Percentiles rank a stretch among this genome's conserved stretches.
Evolutionary conservation across 2,888 invertebrate genomes (phyloP).

Genomic region (Orgyia antiqua): DNA sequence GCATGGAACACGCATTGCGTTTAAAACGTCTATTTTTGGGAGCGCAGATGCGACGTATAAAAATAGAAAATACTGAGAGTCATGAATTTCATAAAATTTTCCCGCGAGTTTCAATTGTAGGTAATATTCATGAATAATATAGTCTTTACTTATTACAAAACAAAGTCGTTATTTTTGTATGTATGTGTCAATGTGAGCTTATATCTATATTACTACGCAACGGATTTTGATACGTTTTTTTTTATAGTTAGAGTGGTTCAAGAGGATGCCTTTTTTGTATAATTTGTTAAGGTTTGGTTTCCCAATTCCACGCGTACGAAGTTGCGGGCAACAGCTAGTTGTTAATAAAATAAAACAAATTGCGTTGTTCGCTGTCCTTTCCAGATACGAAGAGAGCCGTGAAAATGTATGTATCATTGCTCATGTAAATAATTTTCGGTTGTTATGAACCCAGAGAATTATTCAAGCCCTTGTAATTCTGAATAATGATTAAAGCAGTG

Average conservation of each 20-base stretch:
- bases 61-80: slow-evolving; percentile 56
- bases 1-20: slow-evolving; percentile 34
- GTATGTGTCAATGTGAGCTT: too few species aligned
- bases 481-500: slow-evolving; percentile 5
- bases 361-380: slow-evolving; percentile 4
- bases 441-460: slow-evolving; percentile 7
- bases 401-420: slow-evolving; percentile 7
- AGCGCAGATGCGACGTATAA: slow-evolving; percentile 50
- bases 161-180: too few species aligned
- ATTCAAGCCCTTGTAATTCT: not conserved
- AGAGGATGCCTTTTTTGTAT: too few species aligned
- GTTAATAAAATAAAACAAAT: slow-evolving; percentile 15
- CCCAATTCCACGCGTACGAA: too few species aligned
- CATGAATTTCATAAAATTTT: slow-evolving; percentile 43
- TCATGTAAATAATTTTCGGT: slow-evolving; percentile 10
- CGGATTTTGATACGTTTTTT: too few species aligned
- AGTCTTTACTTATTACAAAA: slow-evolving; percentile 1
- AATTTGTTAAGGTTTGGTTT: too few species aligned
- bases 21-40: slow-evolving; percentile 65
- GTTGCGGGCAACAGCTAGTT: too few species aligned
- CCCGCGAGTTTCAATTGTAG: slow-evolving; percentile 39
- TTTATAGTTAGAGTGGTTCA: too few species aligned
- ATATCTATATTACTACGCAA: too few species aligned
- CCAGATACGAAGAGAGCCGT: slow-evolving; percentile 3
- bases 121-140: slow-evolving; percentile 20